Evolutionary conservation across 2,113 vertebrate species (phyloP).

Genomic region (Geothlypis trichas): DNA sequence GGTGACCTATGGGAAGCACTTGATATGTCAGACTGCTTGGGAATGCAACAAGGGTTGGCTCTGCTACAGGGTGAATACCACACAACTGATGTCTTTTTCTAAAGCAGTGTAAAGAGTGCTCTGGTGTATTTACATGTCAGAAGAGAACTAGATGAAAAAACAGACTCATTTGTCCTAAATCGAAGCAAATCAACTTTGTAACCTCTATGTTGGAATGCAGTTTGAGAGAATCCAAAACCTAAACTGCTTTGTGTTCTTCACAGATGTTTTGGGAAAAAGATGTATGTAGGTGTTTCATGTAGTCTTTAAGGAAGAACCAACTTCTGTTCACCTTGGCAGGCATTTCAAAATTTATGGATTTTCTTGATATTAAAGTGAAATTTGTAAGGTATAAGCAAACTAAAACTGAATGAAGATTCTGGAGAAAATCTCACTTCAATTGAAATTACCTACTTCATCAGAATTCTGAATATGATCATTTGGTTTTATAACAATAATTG

Average conservation of each 20-base stretch:
- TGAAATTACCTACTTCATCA: background rate
- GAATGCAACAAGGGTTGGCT: background rate
- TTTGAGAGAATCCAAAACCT: background rate
- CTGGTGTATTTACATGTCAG: background rate
- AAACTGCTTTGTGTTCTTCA: background rate
- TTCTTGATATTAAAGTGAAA: background rate
- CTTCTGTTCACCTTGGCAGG: background rate
- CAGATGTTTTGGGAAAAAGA: background rate
- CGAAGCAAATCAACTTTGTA: background rate
- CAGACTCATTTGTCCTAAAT: background rate
- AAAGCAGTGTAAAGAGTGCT: background rate
- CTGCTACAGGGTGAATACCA: background rate
- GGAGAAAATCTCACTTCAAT: background rate
- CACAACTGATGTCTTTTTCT: background rate
- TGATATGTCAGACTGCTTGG: no score
- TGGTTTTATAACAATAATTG: background rate
- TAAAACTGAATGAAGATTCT: background rate
- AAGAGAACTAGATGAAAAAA: background rate
- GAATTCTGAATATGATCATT: background rate
- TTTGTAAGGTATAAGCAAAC: background rate
- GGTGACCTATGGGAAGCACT: background rate
- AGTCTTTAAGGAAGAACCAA: background rate
- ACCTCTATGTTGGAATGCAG: background rate
- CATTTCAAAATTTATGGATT: background rate
- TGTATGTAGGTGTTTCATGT: background rate